Evolutionary conservation across 2,888 invertebrate species (phyloP), one percentile per base, ranked within the genome.

Genomic region (Carcina quercana): DNA sequence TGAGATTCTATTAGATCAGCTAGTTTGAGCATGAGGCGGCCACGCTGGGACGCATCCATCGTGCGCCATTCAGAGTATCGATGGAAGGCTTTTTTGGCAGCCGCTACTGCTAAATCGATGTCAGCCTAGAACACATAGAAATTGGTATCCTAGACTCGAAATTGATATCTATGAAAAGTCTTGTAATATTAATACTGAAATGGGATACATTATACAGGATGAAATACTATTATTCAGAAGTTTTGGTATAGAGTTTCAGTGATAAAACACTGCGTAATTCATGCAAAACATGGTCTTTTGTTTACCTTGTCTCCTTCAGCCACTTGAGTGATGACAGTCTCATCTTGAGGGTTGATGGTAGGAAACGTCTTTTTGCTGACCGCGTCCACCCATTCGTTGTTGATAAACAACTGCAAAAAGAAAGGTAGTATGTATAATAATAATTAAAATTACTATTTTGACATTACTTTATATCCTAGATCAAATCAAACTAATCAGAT

Each of bases 301-400:
- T 4, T 63, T 79, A 91, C 93, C 87, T 93, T 91, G 63, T 92
- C 92, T 28, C 89, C 96, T 82, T 95, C 95, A 26, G 93, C 87
- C 7, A 96, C 88, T 52, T 92, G 86, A 10, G 86, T 70, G 40
- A 96, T 93, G 43, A 89, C 87, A 48, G 88, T 82, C 33, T 89
- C 94, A 49, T 88, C 92, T 13, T 90, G 82, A 13, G 97, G 96
- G 65, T 97, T 96, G 42, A 92, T 65, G 0, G 93, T 92, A 7
- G 89, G 75, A 68, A 96, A 98, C 1, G 90, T 94, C 67, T 94
- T 95, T 28, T 93, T 92, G 55, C 91, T 92, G 5, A 85, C 87
- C 1, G 96, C 88, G 59, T 95, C 89, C 30, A 91, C 89, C 70
- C 91, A 93, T 59, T 91, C 88, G 66, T 93, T 92, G 74, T 92